Percentiles rank a stretch among this genome's conserved stretches.
Evolutionary conservation across 2,888 invertebrate genomes (phyloP).

Genomic region (Oegoconia quadripuncta): DNA sequence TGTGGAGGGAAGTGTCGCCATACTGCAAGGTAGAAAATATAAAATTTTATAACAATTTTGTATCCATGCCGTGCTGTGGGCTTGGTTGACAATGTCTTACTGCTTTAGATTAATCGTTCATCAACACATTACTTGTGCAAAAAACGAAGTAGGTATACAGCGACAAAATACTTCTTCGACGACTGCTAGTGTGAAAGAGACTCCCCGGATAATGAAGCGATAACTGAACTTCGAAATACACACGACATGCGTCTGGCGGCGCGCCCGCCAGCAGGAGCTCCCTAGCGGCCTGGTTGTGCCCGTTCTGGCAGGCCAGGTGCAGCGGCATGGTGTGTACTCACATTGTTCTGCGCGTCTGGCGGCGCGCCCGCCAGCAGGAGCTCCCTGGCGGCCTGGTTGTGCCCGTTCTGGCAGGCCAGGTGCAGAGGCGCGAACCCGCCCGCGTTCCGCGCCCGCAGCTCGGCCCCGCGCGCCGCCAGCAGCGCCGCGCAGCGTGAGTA

Average conservation of each 20-base stretch:
- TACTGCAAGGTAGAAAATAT: constrained; percentile 79
- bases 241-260: constrained; percentile 89
- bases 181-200: too few relatives aligned
- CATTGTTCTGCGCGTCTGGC: constrained; percentile 94
- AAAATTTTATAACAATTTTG: background rate
- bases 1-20: constrained; percentile 96
- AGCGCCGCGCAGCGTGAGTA: constrained; percentile 90
- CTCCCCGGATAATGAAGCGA: too few relatives aligned
- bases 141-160: too few relatives aligned
- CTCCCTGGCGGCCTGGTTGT: constrained; percentile 95
- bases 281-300: constrained; percentile 96
- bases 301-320: constrained; percentile 97
- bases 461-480: constrained; percentile 81
- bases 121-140: too few relatives aligned
- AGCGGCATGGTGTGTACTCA: constrained; percentile 85
- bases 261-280: constrained; percentile 93
- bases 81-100: too few relatives aligned
- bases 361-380: constrained; percentile 92
- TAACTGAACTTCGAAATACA: too few relatives aligned
- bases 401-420: constrained; percentile 96
- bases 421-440: constrained; percentile 97
- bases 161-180: too few relatives aligned
- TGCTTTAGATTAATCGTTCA: too few relatives aligned
- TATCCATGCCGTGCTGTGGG: too few relatives aligned
- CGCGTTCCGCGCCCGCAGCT: constrained; percentile 84